phyloP scores from a whole-genome alignment of 2,888 invertebrate genomes.

The Neuroscelio doddi region DNA sequence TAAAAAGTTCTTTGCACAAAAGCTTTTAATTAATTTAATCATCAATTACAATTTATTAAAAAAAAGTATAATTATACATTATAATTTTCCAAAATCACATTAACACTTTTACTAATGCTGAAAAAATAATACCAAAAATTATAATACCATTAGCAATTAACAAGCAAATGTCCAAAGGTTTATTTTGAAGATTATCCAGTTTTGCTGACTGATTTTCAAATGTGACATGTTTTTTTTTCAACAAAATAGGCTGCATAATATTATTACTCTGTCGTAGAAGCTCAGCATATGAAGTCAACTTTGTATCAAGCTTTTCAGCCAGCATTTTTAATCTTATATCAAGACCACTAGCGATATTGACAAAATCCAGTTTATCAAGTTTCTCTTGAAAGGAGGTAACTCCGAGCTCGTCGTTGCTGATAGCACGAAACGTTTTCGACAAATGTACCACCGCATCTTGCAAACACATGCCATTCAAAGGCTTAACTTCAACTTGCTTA shows the following conservation, averaged over 20 bases:
- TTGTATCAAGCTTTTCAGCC: slow-evolving; percentile 60
- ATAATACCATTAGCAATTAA: slow-evolving; percentile 59
- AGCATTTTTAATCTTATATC: slow-evolving; percentile 54
- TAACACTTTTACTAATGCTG: background rate
- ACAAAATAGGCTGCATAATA: slow-evolving; percentile 58
- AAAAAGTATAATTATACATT: no score
- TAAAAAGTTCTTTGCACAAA: no score
- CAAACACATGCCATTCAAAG: slow-evolving; percentile 66
- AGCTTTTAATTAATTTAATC: no score
- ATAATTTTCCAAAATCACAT: background rate
- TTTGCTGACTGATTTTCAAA: slow-evolving; percentile 43
- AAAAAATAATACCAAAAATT: background rate
- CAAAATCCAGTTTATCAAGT: slow-evolving; percentile 62
- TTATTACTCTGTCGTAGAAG: slow-evolving; percentile 58
- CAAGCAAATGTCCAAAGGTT: slow-evolving; percentile 57
- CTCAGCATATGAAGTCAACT: slow-evolving; percentile 57
- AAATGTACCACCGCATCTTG: slow-evolving; percentile 63
- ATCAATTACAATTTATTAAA: no score
- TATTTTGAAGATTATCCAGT: slow-evolving; percentile 45
- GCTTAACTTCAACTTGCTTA: slow-evolving; percentile 66
- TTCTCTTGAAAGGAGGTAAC: slow-evolving; percentile 62
- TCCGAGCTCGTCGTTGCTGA: slow-evolving; percentile 65
- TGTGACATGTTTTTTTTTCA: slow-evolving; percentile 48
- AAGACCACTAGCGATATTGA: slow-evolving; percentile 53
- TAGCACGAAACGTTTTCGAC: slow-evolving; percentile 56